A percentile compares a stretch with the other conserved stretches of the same genome.
These are phyloP conservation scores for Parauchenoglanis ngamensis DNA, from an alignment of 2,797 vertebrate species.

Conservation along the genomic window DNA sequence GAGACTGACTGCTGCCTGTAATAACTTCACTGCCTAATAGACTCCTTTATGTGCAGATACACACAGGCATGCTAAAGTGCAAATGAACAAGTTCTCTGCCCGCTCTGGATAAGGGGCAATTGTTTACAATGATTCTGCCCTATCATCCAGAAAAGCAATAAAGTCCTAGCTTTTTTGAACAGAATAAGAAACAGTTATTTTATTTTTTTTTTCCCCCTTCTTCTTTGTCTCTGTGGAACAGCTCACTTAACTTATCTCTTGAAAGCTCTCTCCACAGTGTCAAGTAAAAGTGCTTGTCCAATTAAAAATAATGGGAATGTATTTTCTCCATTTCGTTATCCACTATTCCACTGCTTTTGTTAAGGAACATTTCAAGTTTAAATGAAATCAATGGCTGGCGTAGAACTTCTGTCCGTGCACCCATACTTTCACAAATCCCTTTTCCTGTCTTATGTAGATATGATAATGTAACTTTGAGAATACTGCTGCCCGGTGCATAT, in stretches of 20 bases:
- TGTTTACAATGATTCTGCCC: constrained; percentile 65
- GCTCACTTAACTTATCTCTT: constrained; percentile 73
- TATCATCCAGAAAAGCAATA: constrained; percentile 62
- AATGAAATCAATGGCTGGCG: constrained; percentile 81
- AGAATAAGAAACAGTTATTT: constrained; percentile 65
- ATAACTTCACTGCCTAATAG: constrained; percentile 55
- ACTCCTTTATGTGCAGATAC: constrained; percentile 51
- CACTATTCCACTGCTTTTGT: constrained; percentile 73
- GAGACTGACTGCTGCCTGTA: constrained; percentile 45
- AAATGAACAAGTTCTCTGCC: constrained; percentile 52
- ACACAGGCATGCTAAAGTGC: constrained; percentile 52
- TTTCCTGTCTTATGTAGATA: constrained; percentile 76
- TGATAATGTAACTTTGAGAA: constrained; percentile 72
- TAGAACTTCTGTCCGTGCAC: constrained; percentile 73
- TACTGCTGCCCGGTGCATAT: constrained; percentile 63
- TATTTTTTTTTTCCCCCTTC: constrained; percentile 25
- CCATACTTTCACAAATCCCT: constrained; percentile 68
- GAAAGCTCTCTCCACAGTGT: constrained; percentile 73
- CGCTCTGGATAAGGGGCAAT: constrained; percentile 52
- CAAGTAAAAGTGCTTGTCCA: constrained; percentile 78
- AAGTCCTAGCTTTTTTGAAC: constrained; percentile 64
- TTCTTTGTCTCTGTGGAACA: constrained; percentile 72
- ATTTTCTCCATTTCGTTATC: constrained; percentile 71
- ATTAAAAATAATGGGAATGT: constrained; percentile 77
- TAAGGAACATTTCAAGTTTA: constrained; percentile 73